These are phyloP conservation scores for Hermaeophaga mercurialis DNA, from an alignment of 2,888 invertebrate species.

Conservation along the genomic window DNA sequence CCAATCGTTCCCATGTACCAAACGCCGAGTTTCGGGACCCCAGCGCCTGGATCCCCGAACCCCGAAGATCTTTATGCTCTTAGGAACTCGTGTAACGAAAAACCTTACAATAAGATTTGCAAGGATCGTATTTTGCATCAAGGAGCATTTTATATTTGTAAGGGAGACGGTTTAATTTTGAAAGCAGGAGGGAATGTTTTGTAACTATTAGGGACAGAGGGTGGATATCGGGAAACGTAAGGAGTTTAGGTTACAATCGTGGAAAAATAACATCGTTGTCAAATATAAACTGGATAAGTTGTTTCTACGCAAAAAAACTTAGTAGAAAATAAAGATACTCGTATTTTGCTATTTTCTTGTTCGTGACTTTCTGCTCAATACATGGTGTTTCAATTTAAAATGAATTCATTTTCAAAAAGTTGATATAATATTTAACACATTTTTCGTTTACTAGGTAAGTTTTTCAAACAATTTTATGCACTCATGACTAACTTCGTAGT, in stretches of 20 bases:
- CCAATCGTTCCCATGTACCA: not conserved
- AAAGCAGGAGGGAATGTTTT: slow-evolving; percentile 11
- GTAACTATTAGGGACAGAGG: not conserved
- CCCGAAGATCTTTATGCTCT: slow-evolving; percentile 8
- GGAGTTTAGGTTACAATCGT: not conserved
- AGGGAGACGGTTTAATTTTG: slow-evolving; percentile 23
- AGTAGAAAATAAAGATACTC: no score
- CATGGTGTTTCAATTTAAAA: no score
- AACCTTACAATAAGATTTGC: slow-evolving; percentile 30
- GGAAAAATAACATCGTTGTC: no score
- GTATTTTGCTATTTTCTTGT: no score
- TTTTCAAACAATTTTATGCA: no score
- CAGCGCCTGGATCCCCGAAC: not conserved
- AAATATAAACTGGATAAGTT: no score
- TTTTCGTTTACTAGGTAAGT: no score
- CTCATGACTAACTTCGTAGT: no score
- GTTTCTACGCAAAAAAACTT: no score
- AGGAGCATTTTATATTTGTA: slow-evolving; percentile 28
- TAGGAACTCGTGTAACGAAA: slow-evolving; percentile 24
- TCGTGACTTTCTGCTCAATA: no score
- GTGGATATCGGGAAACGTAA: slow-evolving; percentile 18
- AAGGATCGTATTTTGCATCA: slow-evolving; percentile 30
- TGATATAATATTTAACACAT: no score
- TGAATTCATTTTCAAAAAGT: no score
- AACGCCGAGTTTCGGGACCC: not conserved